phyloP scores from a whole-genome alignment of 2,113 vertebrate species.

The Hepsetus odoe region DNA sequence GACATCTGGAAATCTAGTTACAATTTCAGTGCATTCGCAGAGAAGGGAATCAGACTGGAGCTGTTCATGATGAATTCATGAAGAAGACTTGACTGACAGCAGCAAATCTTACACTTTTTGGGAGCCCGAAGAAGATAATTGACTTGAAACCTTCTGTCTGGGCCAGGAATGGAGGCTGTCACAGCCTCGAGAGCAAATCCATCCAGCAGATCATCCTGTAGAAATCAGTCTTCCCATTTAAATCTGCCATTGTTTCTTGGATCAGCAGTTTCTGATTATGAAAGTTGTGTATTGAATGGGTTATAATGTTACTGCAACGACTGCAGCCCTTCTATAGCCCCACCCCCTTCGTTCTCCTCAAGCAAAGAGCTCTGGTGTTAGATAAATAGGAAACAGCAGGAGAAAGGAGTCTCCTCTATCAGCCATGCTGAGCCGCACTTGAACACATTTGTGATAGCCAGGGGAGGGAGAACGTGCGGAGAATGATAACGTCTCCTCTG shows the following conservation, averaged over 20 bases:
- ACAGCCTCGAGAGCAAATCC: neutral
- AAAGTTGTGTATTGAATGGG: neutral
- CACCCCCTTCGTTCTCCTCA: neutral
- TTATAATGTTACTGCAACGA: conserved; percentile 17
- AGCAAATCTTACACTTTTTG: neutral
- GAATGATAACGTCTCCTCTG: conserved; percentile 52
- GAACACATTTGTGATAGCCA: conserved; percentile 40
- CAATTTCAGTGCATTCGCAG: neutral
- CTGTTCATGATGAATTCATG: neutral
- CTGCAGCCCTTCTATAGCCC: neutral
- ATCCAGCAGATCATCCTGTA: too few species aligned
- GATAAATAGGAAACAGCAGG: conserved; percentile 50
- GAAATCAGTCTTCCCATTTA: too few species aligned
- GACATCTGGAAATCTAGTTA: neutral
- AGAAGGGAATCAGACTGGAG: neutral
- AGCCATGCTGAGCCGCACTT: conserved; percentile 42
- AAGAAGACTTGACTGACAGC: neutral
- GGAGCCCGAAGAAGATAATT: neutral
- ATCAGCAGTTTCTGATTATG: neutral
- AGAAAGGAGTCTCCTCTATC: conserved; percentile 37
- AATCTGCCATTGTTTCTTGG: too few species aligned
- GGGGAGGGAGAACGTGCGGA: conserved; percentile 43
- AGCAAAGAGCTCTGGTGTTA: conserved; percentile 43
- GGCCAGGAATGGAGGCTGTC: neutral
- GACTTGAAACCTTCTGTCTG: neutral